Evolutionary conservation across 2,888 invertebrate species (phyloP), one percentile per base, ranked within the genome.

Genomic region (Crepidodera aurea): DNA sequence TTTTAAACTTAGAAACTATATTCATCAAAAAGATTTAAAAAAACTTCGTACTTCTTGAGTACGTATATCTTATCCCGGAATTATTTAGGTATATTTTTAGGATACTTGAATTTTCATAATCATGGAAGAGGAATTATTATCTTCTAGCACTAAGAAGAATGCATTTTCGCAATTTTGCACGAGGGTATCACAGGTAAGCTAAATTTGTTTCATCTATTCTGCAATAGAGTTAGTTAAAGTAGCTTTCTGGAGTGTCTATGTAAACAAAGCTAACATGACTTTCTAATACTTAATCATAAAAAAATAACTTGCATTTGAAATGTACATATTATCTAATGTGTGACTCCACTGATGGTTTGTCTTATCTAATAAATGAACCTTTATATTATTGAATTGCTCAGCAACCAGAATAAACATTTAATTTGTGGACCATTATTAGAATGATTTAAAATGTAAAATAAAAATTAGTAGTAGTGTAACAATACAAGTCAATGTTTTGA

Each of bases 101-200:
- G 54, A 48, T 50, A 39, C 48, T 64, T 53, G 32, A 46, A 60
- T 42, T 56, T 55, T 25, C 59, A 8, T 55, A 50, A 88, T 86
- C 86, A 89, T 89, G 84, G 88, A 88, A 82, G 89, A 88, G 79
- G 89, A 90, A 84, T 83, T 88, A 79, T 81, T 70, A 44, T 56
- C 84, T 76, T 84, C 88, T 77, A 70, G 71, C 13, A 78, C 81
- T 71, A 86, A 85, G 79, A 86, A 84, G 82, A 86, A 87, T 78
- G 83, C 87, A 71, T 78, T 90, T 74, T 86, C 87, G 69, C 89
- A 89, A 83, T 84, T 86, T 68, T 86, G 87, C 85, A 86, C 84
- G 54, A 85, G 88, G 79, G 78, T 89, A 79, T 88, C 87, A 73
- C 90, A 90, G 87, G 89, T 88, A 68, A 67, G 22, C 53, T 27